A percentile compares a stretch with the other conserved stretches of the same genome.
These are phyloP conservation scores for Manacus vitellinus DNA, from an alignment of 2,113 vertebrate species.

Conservation along the genomic window DNA sequence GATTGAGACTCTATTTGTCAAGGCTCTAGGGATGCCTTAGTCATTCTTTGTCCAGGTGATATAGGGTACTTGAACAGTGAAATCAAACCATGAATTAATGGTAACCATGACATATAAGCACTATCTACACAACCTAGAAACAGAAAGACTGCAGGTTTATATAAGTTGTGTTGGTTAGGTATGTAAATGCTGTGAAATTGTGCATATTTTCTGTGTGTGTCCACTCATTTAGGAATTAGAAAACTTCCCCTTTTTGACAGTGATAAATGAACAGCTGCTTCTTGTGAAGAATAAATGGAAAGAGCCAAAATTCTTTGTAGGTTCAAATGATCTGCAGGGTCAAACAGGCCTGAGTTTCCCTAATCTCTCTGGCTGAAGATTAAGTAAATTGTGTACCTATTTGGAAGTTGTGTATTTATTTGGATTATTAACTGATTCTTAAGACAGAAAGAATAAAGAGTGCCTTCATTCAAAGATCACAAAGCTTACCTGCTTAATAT, in stretches of 20 bases:
- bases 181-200: not conserved
- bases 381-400: constrained; percentile 26
- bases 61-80: not conserved
- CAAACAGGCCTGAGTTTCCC: not conserved
- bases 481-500: constrained; percentile 26
- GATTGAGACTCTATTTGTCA: not conserved
- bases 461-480: not conserved
- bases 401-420: constrained; percentile 8
- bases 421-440: constrained; percentile 24
- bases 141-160: not conserved
- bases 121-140: not conserved
- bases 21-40: not conserved
- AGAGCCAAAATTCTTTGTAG: not conserved
- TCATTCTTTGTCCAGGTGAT: not conserved
- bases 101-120: not conserved
- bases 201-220: not conserved
- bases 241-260: not conserved
- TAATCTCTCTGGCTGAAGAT: not conserved
- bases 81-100: not conserved
- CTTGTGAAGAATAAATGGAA: not conserved
- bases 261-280: not conserved
- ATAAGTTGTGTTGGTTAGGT: not conserved
- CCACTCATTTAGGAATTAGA: not conserved
- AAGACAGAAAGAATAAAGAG: constrained; percentile 11
- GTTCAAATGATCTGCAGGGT: not conserved